Percentiles rank a stretch among this genome's conserved stretches.
Evolutionary conservation across 2,797 vertebrate species (phyloP).

Genomic region (Serranus cabrilla): DNA sequence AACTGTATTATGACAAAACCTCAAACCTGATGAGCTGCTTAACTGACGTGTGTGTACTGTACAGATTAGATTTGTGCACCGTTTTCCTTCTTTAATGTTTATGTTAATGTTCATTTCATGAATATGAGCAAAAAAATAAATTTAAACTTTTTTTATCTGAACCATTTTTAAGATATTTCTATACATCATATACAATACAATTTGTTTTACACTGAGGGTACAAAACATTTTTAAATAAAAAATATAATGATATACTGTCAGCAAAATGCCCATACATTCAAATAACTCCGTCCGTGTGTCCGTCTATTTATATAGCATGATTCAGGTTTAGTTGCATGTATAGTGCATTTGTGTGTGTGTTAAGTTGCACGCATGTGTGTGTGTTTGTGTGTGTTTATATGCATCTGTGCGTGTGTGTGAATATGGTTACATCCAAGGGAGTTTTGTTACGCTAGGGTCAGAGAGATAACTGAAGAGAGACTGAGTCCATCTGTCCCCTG

Average conservation of each 20-base stretch:
- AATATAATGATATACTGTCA: neutral
- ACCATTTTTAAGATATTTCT: neutral
- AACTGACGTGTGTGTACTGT: neutral
- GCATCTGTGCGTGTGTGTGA: conserved; percentile 2
- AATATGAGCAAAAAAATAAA: neutral
- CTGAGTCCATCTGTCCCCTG: conserved; percentile 74
- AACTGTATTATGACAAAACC: neutral
- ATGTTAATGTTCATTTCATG: neutral
- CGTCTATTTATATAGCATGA: neutral
- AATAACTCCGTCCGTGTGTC: neutral
- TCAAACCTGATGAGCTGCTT: neutral
- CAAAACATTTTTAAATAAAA: neutral
- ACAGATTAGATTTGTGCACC: neutral
- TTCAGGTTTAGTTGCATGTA: neutral
- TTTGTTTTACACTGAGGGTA: neutral
- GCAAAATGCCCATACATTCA: neutral
- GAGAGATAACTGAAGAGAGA: conserved; percentile 70
- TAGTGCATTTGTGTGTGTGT: neutral
- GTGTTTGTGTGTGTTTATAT: conserved; percentile 1
- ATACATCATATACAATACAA: neutral
- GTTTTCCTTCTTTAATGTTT: neutral
- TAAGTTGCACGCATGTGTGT: neutral
- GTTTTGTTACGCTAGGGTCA: conserved; percentile 72
- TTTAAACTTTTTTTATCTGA: neutral
- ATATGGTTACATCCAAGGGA: conserved; percentile 51